phyloP scores from a whole-genome alignment of 2,113 vertebrate species.

The Zingel zingel region DNA sequence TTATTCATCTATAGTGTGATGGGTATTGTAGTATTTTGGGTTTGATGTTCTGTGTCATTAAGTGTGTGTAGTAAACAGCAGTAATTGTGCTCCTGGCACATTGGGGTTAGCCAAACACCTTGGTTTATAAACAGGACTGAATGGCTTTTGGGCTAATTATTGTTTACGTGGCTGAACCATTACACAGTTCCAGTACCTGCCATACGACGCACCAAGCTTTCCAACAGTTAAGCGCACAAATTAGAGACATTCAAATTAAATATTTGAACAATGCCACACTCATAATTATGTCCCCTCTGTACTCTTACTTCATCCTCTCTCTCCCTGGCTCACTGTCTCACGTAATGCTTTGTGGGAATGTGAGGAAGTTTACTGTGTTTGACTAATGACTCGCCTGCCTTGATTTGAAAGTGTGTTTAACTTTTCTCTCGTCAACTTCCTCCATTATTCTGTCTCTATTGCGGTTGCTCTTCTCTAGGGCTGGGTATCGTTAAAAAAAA shows the following conservation, averaged over 20 bases:
- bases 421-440: slow-evolving; percentile 4
- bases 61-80: slow-evolving; percentile 33
- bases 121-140: slow-evolving; percentile 11
- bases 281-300: slow-evolving; percentile 13
- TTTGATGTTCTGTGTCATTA: slow-evolving; percentile 19
- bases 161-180: slow-evolving; percentile 41
- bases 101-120: neutral
- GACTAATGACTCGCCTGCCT: slow-evolving; percentile 13
- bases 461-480: neutral
- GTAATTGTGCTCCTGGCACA: slow-evolving; percentile 14
- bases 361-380: slow-evolving; percentile 22
- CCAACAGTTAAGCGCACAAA: slow-evolving; percentile 29
- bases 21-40: neutral
- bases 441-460: neutral
- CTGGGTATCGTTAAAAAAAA: too few species aligned
- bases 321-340: neutral
- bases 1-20: neutral
- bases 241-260: slow-evolving; percentile 20
- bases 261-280: slow-evolving; percentile 1
- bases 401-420: neutral
- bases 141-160: slow-evolving; percentile 38
- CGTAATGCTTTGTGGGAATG: slow-evolving; percentile 4
- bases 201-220: neutral
- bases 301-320: neutral
- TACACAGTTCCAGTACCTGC: slow-evolving; percentile 4